Percentiles rank a stretch among this genome's conserved stretches.
Conservation (phyloP, 1,140 invertebrate genomes). For the Epicauta chinensis region DNA sequence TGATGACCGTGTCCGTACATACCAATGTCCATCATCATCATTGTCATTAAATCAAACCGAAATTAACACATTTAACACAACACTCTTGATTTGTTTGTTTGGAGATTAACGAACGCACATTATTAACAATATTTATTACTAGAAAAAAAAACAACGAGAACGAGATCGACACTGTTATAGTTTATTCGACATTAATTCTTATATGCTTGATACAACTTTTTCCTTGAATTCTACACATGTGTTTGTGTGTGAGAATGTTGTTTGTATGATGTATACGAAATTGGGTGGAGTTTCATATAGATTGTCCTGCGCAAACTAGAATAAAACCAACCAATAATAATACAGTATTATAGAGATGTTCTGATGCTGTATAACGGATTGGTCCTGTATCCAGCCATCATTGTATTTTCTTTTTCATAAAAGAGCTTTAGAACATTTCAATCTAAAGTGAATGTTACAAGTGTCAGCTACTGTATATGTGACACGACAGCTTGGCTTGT, state of each 20-base stretch:
- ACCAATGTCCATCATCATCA: conserved; percentile 65
- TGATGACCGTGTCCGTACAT: conserved; percentile 55
- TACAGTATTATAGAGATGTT: conserved; percentile 18
- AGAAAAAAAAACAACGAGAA: no score
- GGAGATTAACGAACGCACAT: no score
- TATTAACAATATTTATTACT: no score
- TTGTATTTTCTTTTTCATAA: conserved; percentile 23
- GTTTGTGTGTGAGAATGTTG: neutral
- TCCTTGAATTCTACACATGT: no score
- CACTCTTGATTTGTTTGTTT: no score
- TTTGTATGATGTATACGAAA: neutral
- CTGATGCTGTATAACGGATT: conserved; percentile 33
- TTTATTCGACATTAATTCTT: no score
- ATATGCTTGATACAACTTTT: no score
- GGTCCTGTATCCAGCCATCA: conserved; percentile 40
- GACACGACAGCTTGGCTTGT: conserved; percentile 39
- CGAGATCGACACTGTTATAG: no score
- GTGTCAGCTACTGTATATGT: conserved; percentile 39
- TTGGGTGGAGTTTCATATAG: conserved; percentile 22
- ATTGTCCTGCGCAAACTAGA: conserved; percentile 29
- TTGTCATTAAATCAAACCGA: conserved; percentile 34
- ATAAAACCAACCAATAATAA: conserved; percentile 26
- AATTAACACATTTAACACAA: neutral
- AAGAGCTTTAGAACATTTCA: conserved; percentile 34
- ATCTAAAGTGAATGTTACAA: conserved; percentile 37